Evolutionary conservation across 92 coral and sea anemone genomes (phyloP).

Genomic region (Muricea muricata): DNA sequence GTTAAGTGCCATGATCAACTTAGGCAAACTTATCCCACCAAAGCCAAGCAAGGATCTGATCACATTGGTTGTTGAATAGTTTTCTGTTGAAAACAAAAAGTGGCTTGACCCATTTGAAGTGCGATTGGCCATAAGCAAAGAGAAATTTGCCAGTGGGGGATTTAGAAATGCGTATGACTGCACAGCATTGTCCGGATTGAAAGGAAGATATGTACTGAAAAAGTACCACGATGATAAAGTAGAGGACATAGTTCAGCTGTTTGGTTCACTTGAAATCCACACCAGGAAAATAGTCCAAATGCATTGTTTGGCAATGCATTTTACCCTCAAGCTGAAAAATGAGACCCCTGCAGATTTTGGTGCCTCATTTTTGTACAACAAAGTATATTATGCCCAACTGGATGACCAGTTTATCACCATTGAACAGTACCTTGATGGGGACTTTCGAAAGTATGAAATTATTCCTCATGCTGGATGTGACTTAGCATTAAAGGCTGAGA

Average conservation of each 20-base stretch:
- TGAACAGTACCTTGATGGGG: slow-evolving; percentile 39
- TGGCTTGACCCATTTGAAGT: slow-evolving; percentile 70
- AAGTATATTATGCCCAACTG: slow-evolving; percentile 23
- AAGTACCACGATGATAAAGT: not conserved
- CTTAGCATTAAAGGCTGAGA: slow-evolving; percentile 47
- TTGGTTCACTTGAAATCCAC: not conserved
- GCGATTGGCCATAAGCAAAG: slow-evolving; percentile 47
- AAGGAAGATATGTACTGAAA: not conserved
- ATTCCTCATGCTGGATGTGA: slow-evolving; percentile 34
- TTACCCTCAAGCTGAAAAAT: not conserved
- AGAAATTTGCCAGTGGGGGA: slow-evolving; percentile 63
- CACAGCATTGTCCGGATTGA: not conserved
- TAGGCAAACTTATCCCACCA: slow-evolving; percentile 64
- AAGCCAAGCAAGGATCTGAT: slow-evolving; percentile 41
- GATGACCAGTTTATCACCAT: slow-evolving; percentile 28
- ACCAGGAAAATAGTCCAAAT: not conserved
- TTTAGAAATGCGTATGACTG: slow-evolving; percentile 57
- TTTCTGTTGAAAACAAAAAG: slow-evolving; percentile 31
- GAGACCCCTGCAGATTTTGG: not conserved
- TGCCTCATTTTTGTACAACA: slow-evolving; percentile 11
- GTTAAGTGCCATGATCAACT: slow-evolving; percentile 65
- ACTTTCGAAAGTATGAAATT: slow-evolving; percentile 38
- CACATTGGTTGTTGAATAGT: slow-evolving; percentile 45
- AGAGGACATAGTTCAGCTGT: not conserved
- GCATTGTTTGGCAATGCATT: not conserved